Base-by-base conservation (phyloP, 2,113 vertebrate genomes). In the Arizona elegans region DNA sequence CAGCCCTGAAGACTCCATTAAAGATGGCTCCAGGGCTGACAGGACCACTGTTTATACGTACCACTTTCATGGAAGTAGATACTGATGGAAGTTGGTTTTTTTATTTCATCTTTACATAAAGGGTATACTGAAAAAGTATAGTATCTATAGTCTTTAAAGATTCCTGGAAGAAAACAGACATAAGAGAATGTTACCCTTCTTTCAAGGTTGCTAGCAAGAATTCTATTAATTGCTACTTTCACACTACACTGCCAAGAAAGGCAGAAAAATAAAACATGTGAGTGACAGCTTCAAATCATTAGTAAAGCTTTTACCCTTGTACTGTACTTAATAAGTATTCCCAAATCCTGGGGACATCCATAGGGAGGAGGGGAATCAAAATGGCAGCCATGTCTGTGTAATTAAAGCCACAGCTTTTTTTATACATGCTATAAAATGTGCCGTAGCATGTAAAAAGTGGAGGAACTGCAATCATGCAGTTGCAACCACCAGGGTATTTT, bases 111-210 rank as follows among this genome's bases (percentile, higher is more conserved):
- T 86, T 58, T 93, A 93, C 89, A 29, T 75, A 98, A 1, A 86
- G 98, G 97, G 92, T 98, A 98, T 50, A 98, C 97, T 0, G 96
- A 97, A 93, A 98, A 96, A 91, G 96, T 98, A 43, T 98, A 98
- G 92, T 97, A 97, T 88, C 26, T 1, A 90, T 93, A 97, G 13
- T 94, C 95, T 43, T 95, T 88, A 54, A 98, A 95, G n/a, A 94
- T 93, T 88, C 95, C 98, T 98, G 94, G 92, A 89, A 65, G 5
- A 91, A 94, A 81, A 92, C 29, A 91, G 19, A n/a, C 0, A 8
- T n/a, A 81, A 90, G 12, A n/a, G 70, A 90, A 50, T 15, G 53
- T 90, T 7, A 86, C 5, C 29, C 9, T 38, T 90, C 19, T 38
- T 93, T 59, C 26, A 86, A 58, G 24, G 56, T 55, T 54, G 26